A percentile compares a stretch with the other conserved stretches of the same genome.
Conservation (phyloP, 2,888 invertebrate genomes). For the Ceriagrion tenellum region DNA sequence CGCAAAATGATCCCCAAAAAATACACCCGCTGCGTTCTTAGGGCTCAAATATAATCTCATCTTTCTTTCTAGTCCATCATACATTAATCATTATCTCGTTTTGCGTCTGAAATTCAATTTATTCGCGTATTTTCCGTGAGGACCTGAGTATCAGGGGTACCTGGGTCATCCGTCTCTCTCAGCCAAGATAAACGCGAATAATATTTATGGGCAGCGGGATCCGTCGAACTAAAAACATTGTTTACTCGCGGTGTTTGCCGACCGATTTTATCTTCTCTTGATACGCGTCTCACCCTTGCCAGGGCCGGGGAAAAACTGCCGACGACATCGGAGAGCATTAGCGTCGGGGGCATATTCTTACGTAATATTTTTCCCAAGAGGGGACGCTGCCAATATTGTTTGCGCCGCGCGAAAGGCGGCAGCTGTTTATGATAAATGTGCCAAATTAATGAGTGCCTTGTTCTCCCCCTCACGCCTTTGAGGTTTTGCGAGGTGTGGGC, state of each 20-base stretch:
- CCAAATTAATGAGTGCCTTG: background rate
- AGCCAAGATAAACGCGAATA: background rate
- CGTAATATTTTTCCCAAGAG: background rate
- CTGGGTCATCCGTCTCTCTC: too few species aligned
- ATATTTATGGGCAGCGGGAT: background rate
- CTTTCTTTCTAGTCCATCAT: too few species aligned
- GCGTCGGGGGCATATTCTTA: background rate
- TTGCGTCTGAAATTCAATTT: too few species aligned
- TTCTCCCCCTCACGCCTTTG: background rate
- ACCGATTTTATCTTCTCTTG: background rate
- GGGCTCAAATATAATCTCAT: too few species aligned
- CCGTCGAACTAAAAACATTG: background rate
- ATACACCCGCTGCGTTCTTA: too few species aligned
- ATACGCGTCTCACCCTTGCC: background rate
- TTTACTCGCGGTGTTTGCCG: background rate
- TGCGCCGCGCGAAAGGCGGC: background rate
- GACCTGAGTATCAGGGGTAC: too few species aligned
- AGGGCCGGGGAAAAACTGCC: background rate
- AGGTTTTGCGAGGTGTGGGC: background rate
- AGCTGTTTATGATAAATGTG: slow-evolving; percentile 28
- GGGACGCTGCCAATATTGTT: background rate
- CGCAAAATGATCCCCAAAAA: too few species aligned
- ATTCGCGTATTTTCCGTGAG: too few species aligned
- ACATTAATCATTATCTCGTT: too few species aligned
- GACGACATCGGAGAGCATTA: background rate